Conservation (phyloP, 2,888 invertebrate species). For the Monoplex corrugatus region DNA sequence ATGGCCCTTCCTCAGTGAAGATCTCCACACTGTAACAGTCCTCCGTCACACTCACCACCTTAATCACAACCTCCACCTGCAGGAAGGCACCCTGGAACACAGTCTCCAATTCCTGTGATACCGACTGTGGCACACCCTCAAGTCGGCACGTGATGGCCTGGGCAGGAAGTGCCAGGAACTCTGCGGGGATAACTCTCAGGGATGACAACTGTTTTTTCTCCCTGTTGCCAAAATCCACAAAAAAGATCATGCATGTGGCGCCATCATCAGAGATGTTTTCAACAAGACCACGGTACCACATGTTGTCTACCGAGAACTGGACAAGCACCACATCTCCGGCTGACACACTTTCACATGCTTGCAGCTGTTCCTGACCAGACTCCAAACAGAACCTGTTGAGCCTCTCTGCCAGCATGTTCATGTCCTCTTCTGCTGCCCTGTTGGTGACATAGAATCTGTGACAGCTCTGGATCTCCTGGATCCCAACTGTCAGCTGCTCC, state of each 20-base stretch:
- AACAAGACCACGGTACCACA: conserved; percentile 70
- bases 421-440: conserved; percentile 80
- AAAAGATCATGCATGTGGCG: conserved; percentile 59
- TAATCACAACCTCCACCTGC: conserved; percentile 26
- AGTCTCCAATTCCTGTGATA: background rate
- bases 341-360: background rate
- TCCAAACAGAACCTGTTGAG: conserved; percentile 20
- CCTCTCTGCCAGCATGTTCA: conserved; percentile 35
- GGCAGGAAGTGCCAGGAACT: conserved; percentile 59
- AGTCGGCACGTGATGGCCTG: conserved; percentile 70
- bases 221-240: conserved; percentile 76
- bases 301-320: conserved; percentile 54
- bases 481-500: background rate
- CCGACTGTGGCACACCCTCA: conserved; percentile 49
- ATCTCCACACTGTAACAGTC: conserved; percentile 44
- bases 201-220: conserved; percentile 57
- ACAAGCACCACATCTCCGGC: conserved; percentile 65
- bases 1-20: too few relatives aligned
- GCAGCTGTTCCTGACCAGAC: background rate
- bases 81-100: conserved; percentile 29
- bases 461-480: conserved; percentile 50
- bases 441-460: conserved; percentile 86
- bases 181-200: conserved; percentile 60
- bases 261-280: conserved; percentile 50
- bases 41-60: background rate